Base-by-base conservation (phyloP, 1,140 invertebrate species). In the Sarcophaga peregrina region DNA sequence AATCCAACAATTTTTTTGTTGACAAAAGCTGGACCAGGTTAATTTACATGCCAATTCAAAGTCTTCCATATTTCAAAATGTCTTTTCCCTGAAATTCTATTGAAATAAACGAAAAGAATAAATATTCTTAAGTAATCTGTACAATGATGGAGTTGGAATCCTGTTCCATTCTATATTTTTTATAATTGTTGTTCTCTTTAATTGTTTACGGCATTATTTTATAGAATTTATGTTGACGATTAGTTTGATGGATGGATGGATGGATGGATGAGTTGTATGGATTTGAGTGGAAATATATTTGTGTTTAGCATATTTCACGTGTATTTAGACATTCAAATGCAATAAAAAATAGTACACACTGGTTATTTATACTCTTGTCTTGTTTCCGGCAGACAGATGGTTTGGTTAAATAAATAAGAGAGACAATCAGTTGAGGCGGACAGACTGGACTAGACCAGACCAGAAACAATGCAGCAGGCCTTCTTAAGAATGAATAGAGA, bases 361-460 rank as follows among this genome's bases (percentile, higher is more conserved):
- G 25, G 15, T 58, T 58, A 58, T 58, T 58, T 13, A n/a, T 58
- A n/a, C n/a, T 58, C 54, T 58, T 58, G 11, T 58, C 15, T n/a
- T n/a, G n/a, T 58, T 58, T 58, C 54, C 54, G 54, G 54, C 54
- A 58, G 54, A 58, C 54, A 58, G 54, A 58, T 58, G 54, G 54
- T n/a, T 37, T 58, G 54, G 11, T n/a, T 58, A 58, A 58, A 58
- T 58, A 58, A 58, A 58, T 37, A 37, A 37, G 25, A 37, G 25
- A 58, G 54, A 58, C 54, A 58, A 58, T 37, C 25, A 37, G 25
- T 37, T 37, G 4, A 58, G 13, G 13, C 54, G n/a, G 6, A 8
- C 50, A 52, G 8, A 52, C n/a, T 15, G 13, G 25, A 37, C 25
- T 37, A 37, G 25, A 37, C 15, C 54, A 58, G 54, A 58, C 10